These are phyloP conservation scores for Cyrtorhinus lividipennis DNA, from an alignment of 1,140 invertebrate genomes.

Conservation along the genomic window DNA sequence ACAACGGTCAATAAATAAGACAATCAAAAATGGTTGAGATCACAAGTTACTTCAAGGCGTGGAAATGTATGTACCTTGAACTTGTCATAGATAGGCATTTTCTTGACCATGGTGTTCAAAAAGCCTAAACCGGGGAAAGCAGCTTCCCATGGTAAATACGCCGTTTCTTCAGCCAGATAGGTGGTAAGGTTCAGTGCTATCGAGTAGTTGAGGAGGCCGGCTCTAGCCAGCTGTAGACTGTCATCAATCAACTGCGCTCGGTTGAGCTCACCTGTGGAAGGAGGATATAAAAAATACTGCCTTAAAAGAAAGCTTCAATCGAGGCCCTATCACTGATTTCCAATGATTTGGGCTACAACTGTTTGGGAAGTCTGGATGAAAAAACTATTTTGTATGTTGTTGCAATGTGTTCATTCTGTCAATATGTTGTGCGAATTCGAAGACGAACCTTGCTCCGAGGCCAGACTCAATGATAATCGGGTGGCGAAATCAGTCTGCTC, in stretches of 20 bases:
- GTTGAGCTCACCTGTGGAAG: slow-evolving; percentile 63
- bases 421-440: too few relatives aligned
- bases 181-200: slow-evolving; percentile 57
- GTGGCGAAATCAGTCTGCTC: too few relatives aligned
- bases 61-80: slow-evolving; percentile 42
- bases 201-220: slow-evolving; percentile 44
- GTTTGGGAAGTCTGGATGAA: too few relatives aligned
- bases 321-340: too few relatives aligned
- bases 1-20: too few relatives aligned
- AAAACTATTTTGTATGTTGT: too few relatives aligned
- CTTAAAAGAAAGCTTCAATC: too few relatives aligned
- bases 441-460: too few relatives aligned
- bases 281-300: too few relatives aligned
- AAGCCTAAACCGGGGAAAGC: slow-evolving; percentile 52
- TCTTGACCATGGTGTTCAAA: slow-evolving; percentile 55
- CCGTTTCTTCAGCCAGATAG: slow-evolving; percentile 55
- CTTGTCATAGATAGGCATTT: slow-evolving; percentile 52
- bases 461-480: too few relatives aligned
- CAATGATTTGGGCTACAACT: too few relatives aligned
- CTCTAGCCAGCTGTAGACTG: slow-evolving; percentile 64
- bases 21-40: slow-evolving; percentile 1
- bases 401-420: too few relatives aligned
- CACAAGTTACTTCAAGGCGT: not conserved
- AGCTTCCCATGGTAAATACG: slow-evolving; percentile 66
- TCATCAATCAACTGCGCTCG: slow-evolving; percentile 80